A percentile compares a stretch with the other conserved stretches of the same genome.
phyloP scores from a whole-genome alignment of 2,797 vertebrate genomes.

The Rhadinocentrus ornatus region DNA sequence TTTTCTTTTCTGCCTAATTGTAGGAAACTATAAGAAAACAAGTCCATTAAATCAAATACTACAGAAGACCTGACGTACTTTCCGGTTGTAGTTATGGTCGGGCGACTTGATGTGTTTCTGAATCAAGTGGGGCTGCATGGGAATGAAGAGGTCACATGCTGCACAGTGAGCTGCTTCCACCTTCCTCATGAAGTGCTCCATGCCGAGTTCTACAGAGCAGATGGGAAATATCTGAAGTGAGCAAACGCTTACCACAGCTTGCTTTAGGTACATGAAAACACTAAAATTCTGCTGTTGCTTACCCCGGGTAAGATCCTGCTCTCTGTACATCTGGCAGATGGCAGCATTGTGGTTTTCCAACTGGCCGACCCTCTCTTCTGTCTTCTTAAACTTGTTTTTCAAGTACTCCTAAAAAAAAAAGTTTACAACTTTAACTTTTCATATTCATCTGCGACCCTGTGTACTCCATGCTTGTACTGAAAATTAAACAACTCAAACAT shows the following conservation, averaged over 20 bases:
- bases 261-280: neutral
- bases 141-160: conserved; percentile 94
- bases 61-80: conserved; percentile 73
- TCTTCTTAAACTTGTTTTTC: conserved; percentile 89
- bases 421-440: neutral
- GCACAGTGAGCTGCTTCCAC: conserved; percentile 94
- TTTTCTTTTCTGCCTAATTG: neutral
- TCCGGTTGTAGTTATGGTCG: conserved; percentile 93
- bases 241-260: neutral
- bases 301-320: conserved; percentile 93
- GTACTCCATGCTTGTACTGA: no score
- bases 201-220: conserved; percentile 84
- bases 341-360: conserved; percentile 87
- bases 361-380: conserved; percentile 85
- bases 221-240: neutral
- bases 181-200: conserved; percentile 95
- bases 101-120: conserved; percentile 92
- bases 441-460: neutral
- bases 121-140: conserved; percentile 92
- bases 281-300: neutral
- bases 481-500: no score
- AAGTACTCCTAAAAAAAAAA: conserved; percentile 87
- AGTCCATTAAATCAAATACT: neutral
- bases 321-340: conserved; percentile 91
- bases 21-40: neutral